Conservation (phyloP, 1,140 invertebrate genomes). For the Chlorops oryzae region DNA sequence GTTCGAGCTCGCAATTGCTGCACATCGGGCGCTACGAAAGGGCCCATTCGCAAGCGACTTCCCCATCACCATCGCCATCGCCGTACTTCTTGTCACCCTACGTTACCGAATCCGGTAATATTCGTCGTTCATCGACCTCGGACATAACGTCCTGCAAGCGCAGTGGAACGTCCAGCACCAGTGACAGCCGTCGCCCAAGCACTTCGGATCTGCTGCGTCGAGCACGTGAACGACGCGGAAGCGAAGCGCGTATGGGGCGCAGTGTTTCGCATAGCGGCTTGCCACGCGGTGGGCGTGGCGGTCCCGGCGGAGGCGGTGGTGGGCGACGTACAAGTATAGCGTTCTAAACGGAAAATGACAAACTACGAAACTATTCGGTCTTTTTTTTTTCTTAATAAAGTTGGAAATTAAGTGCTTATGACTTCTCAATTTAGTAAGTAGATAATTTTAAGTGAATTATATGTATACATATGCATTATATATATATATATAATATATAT, state of each 20-base stretch:
- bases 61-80: constrained; percentile 12
- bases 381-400: too few relatives aligned
- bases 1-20: constrained; percentile 25
- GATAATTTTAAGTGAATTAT: too few relatives aligned
- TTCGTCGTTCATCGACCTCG: constrained; percentile 41
- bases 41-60: constrained; percentile 22
- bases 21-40: constrained; percentile 17
- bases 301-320: constrained; percentile 19
- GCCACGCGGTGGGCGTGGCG: constrained; percentile 26
- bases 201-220: constrained; percentile 41
- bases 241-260: constrained; percentile 40
- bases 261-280: constrained; percentile 42
- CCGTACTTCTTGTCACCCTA: constrained; percentile 12
- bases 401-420: constrained; percentile 12
- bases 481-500: too few relatives aligned
- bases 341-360: constrained; percentile 25
- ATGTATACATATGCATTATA: too few relatives aligned
- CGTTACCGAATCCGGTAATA: constrained; percentile 23
- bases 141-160: constrained; percentile 31
- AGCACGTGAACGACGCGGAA: constrained; percentile 42
- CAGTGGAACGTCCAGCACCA: constrained; percentile 14
- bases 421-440: constrained; percentile 8
- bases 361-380: neutral
- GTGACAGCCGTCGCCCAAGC: constrained; percentile 34
- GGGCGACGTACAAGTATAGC: constrained; percentile 46